Percentiles rank a stretch among this genome's conserved stretches.
These are phyloP conservation scores for Drosophila quadrilineata DNA, from an alignment of 1,140 invertebrate species.

Conservation along the genomic window DNA sequence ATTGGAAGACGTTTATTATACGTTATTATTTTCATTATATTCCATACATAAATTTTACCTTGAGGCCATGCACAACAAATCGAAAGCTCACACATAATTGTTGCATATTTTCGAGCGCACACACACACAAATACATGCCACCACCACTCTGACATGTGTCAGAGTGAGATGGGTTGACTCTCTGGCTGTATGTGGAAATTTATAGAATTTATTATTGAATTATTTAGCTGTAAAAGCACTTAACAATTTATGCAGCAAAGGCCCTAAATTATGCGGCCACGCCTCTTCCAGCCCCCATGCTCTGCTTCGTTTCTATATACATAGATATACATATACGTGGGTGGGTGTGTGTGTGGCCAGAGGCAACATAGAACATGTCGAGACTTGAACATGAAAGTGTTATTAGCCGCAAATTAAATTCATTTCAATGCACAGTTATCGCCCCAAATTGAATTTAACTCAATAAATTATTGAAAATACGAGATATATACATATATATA, in stretches of 20 bases:
- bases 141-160: background rate
- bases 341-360: constrained; percentile 20
- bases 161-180: no score
- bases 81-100: constrained; percentile 59
- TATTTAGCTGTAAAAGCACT: constrained; percentile 63
- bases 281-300: no score
- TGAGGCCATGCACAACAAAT: constrained; percentile 45
- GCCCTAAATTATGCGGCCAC: constrained; percentile 62
- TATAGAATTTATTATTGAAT: constrained; percentile 72
- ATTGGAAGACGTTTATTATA: constrained; percentile 48
- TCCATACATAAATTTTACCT: constrained; percentile 64
- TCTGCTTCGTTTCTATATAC: background rate
- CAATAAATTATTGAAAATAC: constrained; percentile 61
- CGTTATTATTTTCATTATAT: constrained; percentile 71
- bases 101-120: constrained; percentile 64
- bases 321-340: background rate
- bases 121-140: constrained; percentile 15
- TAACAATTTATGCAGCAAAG: constrained; percentile 71
- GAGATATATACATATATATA: no score
- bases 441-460: constrained; percentile 70
- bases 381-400: constrained; percentile 76
- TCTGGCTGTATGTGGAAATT: constrained; percentile 25
- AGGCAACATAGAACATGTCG: no score
- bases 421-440: constrained; percentile 63
- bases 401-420: constrained; percentile 76